Conservation (phyloP, 2,797 vertebrate genomes). For the Lacerta bilineata region DNA sequence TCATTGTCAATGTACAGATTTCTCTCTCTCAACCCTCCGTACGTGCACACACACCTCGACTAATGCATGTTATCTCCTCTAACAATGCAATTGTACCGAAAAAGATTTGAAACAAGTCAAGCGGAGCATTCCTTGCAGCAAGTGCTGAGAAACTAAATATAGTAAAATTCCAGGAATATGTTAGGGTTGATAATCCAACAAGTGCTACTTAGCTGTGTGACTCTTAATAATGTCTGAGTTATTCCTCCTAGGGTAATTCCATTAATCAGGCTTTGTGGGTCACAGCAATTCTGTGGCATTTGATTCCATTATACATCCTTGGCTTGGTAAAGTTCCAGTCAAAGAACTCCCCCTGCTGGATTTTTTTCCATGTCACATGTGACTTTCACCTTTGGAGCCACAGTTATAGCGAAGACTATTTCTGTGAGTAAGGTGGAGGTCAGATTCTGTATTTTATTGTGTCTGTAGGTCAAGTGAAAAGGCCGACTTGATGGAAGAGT, state of each 20-base stretch:
- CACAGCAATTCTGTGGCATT: not conserved
- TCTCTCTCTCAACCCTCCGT: not conserved
- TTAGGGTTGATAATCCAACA: not conserved
- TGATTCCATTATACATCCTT: not conserved
- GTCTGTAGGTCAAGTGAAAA: not conserved
- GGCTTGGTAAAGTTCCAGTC: not conserved
- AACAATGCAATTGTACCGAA: not conserved
- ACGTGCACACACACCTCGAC: too few species aligned
- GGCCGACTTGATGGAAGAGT: not conserved
- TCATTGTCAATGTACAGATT: not conserved
- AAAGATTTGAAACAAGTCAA: not conserved
- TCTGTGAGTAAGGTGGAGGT: not conserved
- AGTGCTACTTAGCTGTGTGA: constrained; percentile 5
- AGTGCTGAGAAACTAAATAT: not conserved
- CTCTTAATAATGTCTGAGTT: not conserved
- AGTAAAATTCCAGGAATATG: not conserved
- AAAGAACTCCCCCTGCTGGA: constrained; percentile 70
- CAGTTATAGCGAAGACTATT: not conserved
- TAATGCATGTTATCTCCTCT: not conserved
- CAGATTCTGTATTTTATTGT: not conserved
- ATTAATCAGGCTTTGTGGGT: constrained; percentile 4
- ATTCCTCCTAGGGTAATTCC: not conserved
- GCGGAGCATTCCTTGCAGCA: not conserved
- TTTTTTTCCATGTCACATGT: not conserved
- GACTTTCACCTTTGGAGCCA: not conserved